Evolutionary conservation across 2,888 invertebrate genomes (phyloP), one percentile per base, ranked within the genome.

Genomic region (Bembecia ichneumoniformis): DNA sequence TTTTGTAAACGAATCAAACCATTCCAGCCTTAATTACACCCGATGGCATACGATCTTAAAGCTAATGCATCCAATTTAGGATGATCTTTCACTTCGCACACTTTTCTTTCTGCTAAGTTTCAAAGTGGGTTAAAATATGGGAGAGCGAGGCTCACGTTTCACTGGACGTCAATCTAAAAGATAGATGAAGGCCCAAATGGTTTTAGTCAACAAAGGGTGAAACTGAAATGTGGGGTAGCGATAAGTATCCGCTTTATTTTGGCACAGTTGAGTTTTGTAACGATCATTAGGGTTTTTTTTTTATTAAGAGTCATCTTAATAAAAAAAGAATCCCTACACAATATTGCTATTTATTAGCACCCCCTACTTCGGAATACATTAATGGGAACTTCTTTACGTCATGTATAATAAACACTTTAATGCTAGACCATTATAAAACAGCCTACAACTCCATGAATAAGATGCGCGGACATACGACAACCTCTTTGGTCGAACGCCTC

Each of bases 121-220:
- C 13, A 14, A 40, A 40, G 14, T n/a, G 7, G 0, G 5, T 40
- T 3, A 40, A 40, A 14, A 11, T 40, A 40, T n/a, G 14, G 5
- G 14, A 13, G n/a, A 40, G 40, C 40, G 2, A 13, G 7, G 40
- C 3, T 40, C 40, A 13, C 13, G n/a, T 9, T 40, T 13, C 3
- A 14, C 40, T 40, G 40, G 40, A 14, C 40, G 13, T 13, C 2
- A 40, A 40, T 28, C 20, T 9, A n/a, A 14, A 49, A 49, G 49
- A 49, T 46, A 36, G 45, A 49, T 49, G 49, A 20, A 13, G 40
- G 34, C 43, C 10, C 35, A 11, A 40, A 40, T 28, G 49, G 49
- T 46, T 40, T 46, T 17, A 40, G 40, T 47, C 15, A 49, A 49
- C 49, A 28, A 46, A 46, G 46, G 46, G 46, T 45, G 49, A 46